A percentile compares a stretch with the other conserved stretches of the same genome.
Conservation (phyloP, 1,140 invertebrate species). For the Orius laevigatus region DNA sequence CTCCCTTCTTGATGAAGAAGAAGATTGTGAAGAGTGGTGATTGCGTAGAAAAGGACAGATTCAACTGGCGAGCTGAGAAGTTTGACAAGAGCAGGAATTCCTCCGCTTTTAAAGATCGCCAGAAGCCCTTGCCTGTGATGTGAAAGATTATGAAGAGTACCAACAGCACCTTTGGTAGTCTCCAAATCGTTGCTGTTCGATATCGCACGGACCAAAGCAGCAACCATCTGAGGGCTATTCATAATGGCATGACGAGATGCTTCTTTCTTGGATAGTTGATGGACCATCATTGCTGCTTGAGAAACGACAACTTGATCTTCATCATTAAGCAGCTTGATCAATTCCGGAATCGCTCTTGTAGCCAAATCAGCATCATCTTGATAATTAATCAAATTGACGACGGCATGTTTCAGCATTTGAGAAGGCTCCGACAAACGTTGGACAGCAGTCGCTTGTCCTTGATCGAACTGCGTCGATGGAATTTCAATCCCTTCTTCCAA, state of each 20-base stretch:
- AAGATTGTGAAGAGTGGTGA: slow-evolving; percentile 94
- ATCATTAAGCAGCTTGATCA: slow-evolving; percentile 92
- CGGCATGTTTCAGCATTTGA: slow-evolving; percentile 92
- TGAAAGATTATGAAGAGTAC: slow-evolving; percentile 92
- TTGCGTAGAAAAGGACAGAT: slow-evolving; percentile 93
- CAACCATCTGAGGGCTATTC: slow-evolving; percentile 84
- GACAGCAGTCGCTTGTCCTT: slow-evolving; percentile 85
- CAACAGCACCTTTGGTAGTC: slow-evolving; percentile 90
- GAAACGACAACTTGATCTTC: slow-evolving; percentile 96
- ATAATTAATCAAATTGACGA: slow-evolving; percentile 96
- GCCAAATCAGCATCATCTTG: slow-evolving; percentile 91
- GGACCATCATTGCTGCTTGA: slow-evolving; percentile 97
- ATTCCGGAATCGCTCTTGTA: slow-evolving; percentile 92
- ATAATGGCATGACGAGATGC: slow-evolving; percentile 95
- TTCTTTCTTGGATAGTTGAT: slow-evolving; percentile 96
- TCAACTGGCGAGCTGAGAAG: slow-evolving; percentile 77
- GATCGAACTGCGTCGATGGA: slow-evolving; percentile 88
- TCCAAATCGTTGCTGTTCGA: slow-evolving; percentile 91
- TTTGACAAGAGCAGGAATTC: slow-evolving; percentile 92
- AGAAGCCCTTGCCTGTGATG: slow-evolving; percentile 90
- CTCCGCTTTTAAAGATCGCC: slow-evolving; percentile 96
- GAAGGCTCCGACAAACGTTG: slow-evolving; percentile 88
- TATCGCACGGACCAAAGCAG: slow-evolving; percentile 83
- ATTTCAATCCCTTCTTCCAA: slow-evolving; percentile 93
- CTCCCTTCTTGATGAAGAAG: slow-evolving; percentile 93